A percentile compares a stretch with the other conserved stretches of the same genome.
Evolutionary conservation across 2,113 vertebrate genomes (phyloP).

Genomic region (Noctilio leporinus): DNA sequence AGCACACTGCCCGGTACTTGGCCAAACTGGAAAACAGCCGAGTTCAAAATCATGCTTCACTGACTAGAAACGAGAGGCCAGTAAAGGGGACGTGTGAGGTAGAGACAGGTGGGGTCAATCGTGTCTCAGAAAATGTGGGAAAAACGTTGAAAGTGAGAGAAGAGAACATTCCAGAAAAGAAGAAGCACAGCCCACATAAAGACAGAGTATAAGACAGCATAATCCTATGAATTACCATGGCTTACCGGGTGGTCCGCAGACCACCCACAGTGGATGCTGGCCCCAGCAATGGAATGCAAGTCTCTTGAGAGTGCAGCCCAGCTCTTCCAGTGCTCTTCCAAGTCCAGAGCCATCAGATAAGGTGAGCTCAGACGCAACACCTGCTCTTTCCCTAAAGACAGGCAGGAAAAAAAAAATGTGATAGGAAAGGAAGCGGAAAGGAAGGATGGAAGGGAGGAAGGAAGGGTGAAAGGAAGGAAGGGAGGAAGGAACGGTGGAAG

Average conservation of each 20-base stretch:
- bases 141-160: neutral
- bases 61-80: neutral
- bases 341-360: neutral
- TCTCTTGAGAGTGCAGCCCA: neutral
- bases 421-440: neutral
- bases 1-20: neutral
- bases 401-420: neutral
- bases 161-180: slow-evolving; percentile 2
- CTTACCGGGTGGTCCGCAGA: slow-evolving; percentile 37
- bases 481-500: neutral
- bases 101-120: neutral
- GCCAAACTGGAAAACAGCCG: neutral
- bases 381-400: neutral
- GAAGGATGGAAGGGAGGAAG: neutral
- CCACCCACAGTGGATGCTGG: slow-evolving; percentile 13
- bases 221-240: neutral
- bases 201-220: neutral
- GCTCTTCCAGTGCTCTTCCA: neutral
- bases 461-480: neutral
- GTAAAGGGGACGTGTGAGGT: neutral
- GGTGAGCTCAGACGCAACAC: neutral
- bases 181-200: neutral
- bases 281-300: neutral
- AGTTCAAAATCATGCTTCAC: neutral
- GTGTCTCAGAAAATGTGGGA: neutral